Evolutionary conservation across 2,888 invertebrate genomes (phyloP).

Genomic region (Drosophila mettleri): DNA sequence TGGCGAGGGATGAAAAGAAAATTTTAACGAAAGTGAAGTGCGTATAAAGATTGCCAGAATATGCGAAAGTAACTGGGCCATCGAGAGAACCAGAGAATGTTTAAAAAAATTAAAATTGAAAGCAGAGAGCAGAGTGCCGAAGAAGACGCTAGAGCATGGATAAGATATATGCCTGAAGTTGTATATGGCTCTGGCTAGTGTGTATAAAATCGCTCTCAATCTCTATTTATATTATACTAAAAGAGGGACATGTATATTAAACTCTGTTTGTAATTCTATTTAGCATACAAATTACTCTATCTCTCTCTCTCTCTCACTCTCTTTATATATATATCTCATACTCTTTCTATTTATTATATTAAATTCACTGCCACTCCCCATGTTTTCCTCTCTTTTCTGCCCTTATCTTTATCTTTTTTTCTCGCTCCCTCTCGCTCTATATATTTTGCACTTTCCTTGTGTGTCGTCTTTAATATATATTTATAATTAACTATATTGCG

Average conservation of each 20-base stretch:
- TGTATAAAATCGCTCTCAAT: background rate
- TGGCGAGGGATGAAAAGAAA: background rate
- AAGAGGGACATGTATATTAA: no score
- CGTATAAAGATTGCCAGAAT: conserved; percentile 11
- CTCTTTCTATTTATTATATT: background rate
- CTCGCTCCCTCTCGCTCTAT: background rate
- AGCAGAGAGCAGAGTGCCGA: background rate
- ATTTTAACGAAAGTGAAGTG: background rate
- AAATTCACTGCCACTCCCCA: no score
- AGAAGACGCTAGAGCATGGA: background rate
- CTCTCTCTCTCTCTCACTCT: background rate
- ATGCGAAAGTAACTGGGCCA: background rate
- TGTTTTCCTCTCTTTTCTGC: no score
- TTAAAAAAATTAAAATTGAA: background rate
- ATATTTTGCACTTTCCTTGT: no score
- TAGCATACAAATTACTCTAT: no score
- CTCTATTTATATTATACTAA: no score
- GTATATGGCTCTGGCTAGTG: background rate
- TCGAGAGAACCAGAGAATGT: background rate
- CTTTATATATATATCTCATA: background rate
- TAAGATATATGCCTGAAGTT: background rate
- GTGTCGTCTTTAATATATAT: background rate
- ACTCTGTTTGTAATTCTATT: no score
- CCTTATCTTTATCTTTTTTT: no score
- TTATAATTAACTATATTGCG: conserved; percentile 44